Conservation (phyloP, 2,113 vertebrate species). For the Upupa epops region DNA sequence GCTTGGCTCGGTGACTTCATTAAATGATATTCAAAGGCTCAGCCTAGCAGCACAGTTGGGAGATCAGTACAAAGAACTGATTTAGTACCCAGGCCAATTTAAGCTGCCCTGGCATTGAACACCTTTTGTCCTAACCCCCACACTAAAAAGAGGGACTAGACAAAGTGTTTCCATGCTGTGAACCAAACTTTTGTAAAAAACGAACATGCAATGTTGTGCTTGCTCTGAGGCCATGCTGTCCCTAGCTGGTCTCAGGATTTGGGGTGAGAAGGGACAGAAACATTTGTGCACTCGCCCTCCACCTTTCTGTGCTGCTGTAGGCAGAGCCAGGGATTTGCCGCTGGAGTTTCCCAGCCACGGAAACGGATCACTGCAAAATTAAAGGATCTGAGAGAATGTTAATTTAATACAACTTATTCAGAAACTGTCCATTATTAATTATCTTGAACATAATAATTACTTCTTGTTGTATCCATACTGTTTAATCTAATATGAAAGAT, state of each 20-base stretch:
- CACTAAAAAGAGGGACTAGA: neutral
- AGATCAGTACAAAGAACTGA: neutral
- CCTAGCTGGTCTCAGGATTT: neutral
- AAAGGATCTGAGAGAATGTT: neutral
- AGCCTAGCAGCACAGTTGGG: neutral
- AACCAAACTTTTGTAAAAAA: neutral
- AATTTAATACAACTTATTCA: conserved; percentile 25
- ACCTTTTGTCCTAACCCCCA: neutral
- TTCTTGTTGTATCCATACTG: neutral
- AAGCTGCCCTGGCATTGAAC: neutral
- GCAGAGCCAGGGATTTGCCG: neutral
- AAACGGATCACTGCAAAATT: conserved; percentile 6
- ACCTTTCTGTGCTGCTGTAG: neutral
- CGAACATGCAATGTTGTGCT: neutral
- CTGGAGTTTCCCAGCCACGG: neutral
- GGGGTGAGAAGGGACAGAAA: neutral
- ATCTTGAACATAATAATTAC: conserved; percentile 28
- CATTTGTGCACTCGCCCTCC: neutral
- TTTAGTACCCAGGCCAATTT: neutral
- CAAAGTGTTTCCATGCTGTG: neutral
- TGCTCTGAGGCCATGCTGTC: neutral
- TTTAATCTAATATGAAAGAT: conserved; percentile 15
- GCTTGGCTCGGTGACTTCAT: conserved; percentile 5
- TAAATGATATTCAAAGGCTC: neutral
- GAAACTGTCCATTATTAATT: conserved; percentile 25